Evolutionary conservation across 92 coral and sea anemone genomes (phyloP), one percentile per base, ranked within the genome.

Genomic region (Porites rus): DNA sequence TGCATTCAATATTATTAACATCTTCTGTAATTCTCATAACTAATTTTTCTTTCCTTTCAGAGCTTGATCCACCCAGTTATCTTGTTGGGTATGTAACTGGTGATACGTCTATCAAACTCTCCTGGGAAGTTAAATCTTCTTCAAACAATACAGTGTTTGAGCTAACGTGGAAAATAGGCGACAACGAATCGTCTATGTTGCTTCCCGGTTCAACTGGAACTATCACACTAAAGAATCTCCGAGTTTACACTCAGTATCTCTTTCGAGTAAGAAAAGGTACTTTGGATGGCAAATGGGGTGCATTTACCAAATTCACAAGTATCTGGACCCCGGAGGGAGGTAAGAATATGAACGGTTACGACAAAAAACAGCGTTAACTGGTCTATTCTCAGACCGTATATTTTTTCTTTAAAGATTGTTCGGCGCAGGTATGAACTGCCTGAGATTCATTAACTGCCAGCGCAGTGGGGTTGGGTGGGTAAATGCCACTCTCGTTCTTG

Each of bases 291-390:
- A 69, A 31, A 3, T 87, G 91, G 91, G 86, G 93, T 6, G 84
- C 72, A 67, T 91, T 91, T 65, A 91, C 88, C 6, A 71, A 63
- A 2, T 86, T 62, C 78, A 87, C 86, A 8, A 76, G 28, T 59
- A 85, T 88, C 31, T 85, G 84, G 80, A 91, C 93, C 12, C 87
- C 88, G 0, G 93, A 91, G 24, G 93, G 93, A 87, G 93, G 93
- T 87, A 64, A 14, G 80, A 43, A 43, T 25, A 28, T 61, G 17
- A 38, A 38, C 46, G 46, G 46, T 38, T 38, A 38, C 4, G 46
- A 38, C 46, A 38, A 38, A 38, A 38, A 38, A 28, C 3, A 38
- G 46, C 46, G 46, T 38, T 38, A 4, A 38, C 4, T 38, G 46
- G 46, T 38, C 7, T 38, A 38, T 38, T 38, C 46, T 3, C 46